Base-by-base conservation (phyloP, 2,797 vertebrate species). In the Spondyliosoma cantharus region DNA sequence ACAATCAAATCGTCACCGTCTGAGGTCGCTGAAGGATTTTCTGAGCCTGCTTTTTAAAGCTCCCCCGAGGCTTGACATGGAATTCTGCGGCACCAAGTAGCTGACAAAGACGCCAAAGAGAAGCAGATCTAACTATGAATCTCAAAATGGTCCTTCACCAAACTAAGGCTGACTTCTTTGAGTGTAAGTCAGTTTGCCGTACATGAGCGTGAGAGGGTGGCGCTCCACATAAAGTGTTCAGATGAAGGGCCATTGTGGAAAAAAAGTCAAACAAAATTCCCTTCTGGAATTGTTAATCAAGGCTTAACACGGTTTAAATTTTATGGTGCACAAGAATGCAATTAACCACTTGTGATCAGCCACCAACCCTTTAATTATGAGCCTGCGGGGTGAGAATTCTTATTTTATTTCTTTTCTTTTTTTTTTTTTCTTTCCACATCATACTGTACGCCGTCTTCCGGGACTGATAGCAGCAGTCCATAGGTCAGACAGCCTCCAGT, bases 401-500 rank as follows among this genome's bases (percentile, higher is more conserved):
- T 68, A 63, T 78, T 74, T 74, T 20, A 72, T 32, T 32, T 32
- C 29, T 37, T 37, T 37, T 37, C 7, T 37, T 37, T 37, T 37
- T 37, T 37, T 37, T 32, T 32, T 7, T 8, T 7, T 37, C 32
- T 37, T 37, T 37, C 8, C 37, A 56, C 60, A 32, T 52, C 17
- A 14, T 19, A 43, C 45, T 62, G 22, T 46, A 52, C 78, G 81
- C 49, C 27, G 58, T 73, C 62, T 75, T 61, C 2, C 3, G n/a
- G 67, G 78, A 78, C 78, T 81, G 71, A 83, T 80, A 66, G 68
- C 82, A 69, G 80, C 71, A 56, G 76, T 37, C 49, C 79, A 84
- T 2, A 43, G 90, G 83, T 86, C 86, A 88, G 57, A 82, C 75
- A 57, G 78, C 49, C 79, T 67, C 81, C 49, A 84, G 68, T 68